Conservation (phyloP, 2,797 vertebrate genomes). For the Mormyrus proboscirostris region DNA sequence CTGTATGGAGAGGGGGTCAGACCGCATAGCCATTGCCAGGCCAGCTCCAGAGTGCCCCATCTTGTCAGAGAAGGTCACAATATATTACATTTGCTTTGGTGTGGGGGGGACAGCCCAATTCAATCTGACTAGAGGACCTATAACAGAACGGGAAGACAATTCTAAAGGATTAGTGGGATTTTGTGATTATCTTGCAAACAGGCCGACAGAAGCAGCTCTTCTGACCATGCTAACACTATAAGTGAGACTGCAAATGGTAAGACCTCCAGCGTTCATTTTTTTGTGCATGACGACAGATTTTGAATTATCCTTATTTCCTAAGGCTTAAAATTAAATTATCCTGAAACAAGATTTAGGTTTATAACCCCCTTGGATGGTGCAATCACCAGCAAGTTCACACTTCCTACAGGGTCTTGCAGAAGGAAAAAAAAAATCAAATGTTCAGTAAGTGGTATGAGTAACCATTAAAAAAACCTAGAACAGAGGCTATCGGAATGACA, state of each 20-base stretch:
- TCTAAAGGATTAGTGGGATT: constrained; percentile 26
- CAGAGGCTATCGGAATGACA: background rate
- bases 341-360: constrained; percentile 15
- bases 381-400: constrained; percentile 5
- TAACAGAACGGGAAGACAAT: constrained; percentile 16
- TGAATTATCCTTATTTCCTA: constrained; percentile 8
- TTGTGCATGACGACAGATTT: background rate
- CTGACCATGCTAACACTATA: background rate
- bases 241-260: background rate
- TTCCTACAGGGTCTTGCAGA: background rate
- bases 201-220: constrained; percentile 17
- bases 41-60: background rate
- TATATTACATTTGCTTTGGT: constrained; percentile 15
- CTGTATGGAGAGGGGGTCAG: background rate
- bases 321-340: background rate
- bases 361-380: background rate
- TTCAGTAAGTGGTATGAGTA: background rate
- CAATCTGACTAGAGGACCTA: constrained; percentile 26
- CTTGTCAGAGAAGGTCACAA: background rate
- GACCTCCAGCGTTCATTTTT: background rate
- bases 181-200: constrained; percentile 26
- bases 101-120: constrained; percentile 4
- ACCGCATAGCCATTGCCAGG: background rate
- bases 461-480: background rate
- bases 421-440: background rate